Conservation (phyloP, 2,113 vertebrate genomes). For the Arothron firmamentum region DNA sequence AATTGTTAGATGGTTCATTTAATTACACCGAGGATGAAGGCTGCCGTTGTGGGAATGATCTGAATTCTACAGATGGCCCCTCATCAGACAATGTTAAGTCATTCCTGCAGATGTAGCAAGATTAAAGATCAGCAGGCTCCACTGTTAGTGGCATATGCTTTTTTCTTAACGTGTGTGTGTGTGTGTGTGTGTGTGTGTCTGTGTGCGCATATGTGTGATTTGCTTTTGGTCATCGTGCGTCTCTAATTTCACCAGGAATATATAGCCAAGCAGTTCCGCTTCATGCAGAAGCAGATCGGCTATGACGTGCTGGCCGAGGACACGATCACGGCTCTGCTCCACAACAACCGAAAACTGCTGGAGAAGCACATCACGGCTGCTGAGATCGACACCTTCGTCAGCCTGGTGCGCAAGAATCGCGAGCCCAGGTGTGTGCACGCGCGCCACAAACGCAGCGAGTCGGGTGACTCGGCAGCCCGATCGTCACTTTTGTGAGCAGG, state of each 20-base stretch:
- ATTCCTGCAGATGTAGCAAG: constrained; percentile 1
- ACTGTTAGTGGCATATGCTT: no score
- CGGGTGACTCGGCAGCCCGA: no score
- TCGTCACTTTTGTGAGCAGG: no score
- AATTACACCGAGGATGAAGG: constrained; percentile 1
- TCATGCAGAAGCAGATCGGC: constrained; percentile 99
- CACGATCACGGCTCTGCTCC: constrained; percentile 94
- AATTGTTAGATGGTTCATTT: constrained; percentile 8
- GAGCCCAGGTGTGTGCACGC: constrained; percentile 86
- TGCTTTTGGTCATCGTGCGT: constrained; percentile 7
- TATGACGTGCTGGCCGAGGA: constrained; percentile 98
- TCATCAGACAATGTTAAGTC: not conserved
- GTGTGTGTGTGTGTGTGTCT: not conserved
- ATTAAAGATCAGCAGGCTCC: not conserved
- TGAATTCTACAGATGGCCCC: not conserved
- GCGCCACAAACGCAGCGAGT: not conserved
- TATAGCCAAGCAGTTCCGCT: constrained; percentile 98
- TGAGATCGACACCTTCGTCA: constrained; percentile 97
- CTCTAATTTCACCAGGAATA: constrained; percentile 81
- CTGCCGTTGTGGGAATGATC: constrained; percentile 1
- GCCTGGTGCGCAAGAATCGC: constrained; percentile 95
- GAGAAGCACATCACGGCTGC: constrained; percentile 98
- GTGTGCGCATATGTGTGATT: not conserved
- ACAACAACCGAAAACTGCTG: constrained; percentile 96
- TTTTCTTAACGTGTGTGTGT: no score